Evolutionary conservation across 2,797 vertebrate genomes (phyloP).

Genomic region (Lepilemur ruficaudatus): DNA sequence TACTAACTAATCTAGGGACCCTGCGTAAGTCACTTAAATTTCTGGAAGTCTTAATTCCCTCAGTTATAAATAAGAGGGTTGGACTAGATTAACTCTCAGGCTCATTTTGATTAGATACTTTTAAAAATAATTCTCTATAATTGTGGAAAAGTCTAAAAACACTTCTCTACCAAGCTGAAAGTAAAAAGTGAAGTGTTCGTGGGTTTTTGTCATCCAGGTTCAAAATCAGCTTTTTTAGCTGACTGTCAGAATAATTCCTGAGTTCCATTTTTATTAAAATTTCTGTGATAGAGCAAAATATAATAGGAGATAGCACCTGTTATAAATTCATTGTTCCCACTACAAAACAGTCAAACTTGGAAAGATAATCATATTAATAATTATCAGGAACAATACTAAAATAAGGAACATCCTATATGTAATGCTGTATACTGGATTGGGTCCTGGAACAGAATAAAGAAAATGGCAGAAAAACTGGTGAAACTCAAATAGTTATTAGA

Average conservation of each 20-base stretch:
- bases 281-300: conserved; percentile 15
- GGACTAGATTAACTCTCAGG: background rate
- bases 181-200: background rate
- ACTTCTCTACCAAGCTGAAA: background rate
- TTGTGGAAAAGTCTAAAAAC: background rate
- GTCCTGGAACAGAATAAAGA: background rate
- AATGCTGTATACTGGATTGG: background rate
- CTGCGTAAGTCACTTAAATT: background rate
- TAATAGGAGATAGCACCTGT: background rate
- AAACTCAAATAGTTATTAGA: background rate
- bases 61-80: background rate
- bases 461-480: background rate
- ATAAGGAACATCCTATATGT: background rate
- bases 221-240: background rate
- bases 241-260: background rate
- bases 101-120: background rate
- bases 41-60: background rate
- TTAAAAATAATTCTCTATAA: background rate
- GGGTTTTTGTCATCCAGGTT: background rate
- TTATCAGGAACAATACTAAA: conserved; percentile 13
- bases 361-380: background rate
- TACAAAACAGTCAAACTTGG: background rate
- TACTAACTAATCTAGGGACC: background rate
- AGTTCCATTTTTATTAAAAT: conserved; percentile 41
- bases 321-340: background rate